Conservation (phyloP, 2,113 vertebrate genomes). For the Vireo altiloquus region DNA sequence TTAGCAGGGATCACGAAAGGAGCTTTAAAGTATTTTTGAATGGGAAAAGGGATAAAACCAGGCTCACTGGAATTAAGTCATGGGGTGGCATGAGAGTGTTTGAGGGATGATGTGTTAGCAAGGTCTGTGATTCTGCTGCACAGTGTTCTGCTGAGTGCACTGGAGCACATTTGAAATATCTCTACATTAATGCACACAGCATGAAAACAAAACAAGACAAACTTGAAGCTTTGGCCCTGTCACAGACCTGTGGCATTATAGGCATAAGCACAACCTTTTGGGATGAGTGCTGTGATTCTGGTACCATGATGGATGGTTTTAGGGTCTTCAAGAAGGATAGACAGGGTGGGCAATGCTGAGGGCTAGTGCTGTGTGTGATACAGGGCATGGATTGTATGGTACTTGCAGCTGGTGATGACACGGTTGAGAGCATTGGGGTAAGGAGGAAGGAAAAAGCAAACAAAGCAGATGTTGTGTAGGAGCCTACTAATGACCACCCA, state of each 20-base stretch:
- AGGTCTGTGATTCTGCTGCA: neutral
- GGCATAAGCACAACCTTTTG: neutral
- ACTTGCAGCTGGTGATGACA: neutral
- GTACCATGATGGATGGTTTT: neutral
- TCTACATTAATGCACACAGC: neutral
- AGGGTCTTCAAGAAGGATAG: neutral
- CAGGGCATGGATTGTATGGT: neutral
- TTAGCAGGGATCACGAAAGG: neutral
- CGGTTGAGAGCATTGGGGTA: neutral
- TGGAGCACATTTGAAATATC: neutral
- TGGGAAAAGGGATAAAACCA: neutral
- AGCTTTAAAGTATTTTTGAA: neutral
- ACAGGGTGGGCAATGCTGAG: neutral
- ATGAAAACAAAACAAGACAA: neutral
- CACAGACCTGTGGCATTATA: neutral
- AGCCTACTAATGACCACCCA: neutral
- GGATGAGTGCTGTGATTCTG: neutral
- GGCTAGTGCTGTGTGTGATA: neutral
- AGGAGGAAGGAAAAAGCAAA: neutral
- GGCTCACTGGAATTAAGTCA: neutral
- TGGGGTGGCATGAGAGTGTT: neutral
- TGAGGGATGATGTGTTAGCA: neutral
- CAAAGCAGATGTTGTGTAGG: neutral
- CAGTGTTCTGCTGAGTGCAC: neutral
- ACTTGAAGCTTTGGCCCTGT: neutral